phyloP scores from a whole-genome alignment of 1,140 invertebrate genomes.

The Drosophila melanica region DNA sequence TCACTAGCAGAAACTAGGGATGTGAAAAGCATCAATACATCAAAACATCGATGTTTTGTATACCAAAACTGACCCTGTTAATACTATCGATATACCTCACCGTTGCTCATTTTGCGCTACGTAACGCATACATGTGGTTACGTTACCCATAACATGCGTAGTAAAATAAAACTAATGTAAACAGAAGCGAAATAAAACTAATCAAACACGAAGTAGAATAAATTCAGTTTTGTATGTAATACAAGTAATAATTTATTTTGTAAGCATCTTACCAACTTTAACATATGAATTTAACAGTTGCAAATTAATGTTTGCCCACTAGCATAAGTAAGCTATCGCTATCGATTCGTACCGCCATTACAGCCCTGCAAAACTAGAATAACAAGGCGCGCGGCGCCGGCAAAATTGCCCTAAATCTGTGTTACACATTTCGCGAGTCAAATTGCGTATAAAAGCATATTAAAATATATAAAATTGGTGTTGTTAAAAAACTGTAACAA shows the following conservation, averaged over 20 bases:
- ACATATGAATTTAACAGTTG: not conserved
- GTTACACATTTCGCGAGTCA: not conserved
- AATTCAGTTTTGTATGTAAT: too few relatives aligned
- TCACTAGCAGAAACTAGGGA: slow-evolving; percentile 48
- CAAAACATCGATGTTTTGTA: slow-evolving; percentile 1
- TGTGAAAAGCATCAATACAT: slow-evolving; percentile 17
- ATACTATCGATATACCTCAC: slow-evolving; percentile 17
- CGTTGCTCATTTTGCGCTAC: slow-evolving; percentile 11
- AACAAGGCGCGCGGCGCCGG: slow-evolving; percentile 39
- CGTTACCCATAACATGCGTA: not conserved
- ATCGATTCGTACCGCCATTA: slow-evolving; percentile 3
- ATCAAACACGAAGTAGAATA: not conserved
- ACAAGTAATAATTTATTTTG: too few relatives aligned
- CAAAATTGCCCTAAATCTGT: not conserved
- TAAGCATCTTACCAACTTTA: not conserved
- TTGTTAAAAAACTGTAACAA: not conserved
- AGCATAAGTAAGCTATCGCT: not conserved
- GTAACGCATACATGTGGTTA: slow-evolving; percentile 4
- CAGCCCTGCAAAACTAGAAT: slow-evolving; percentile 9
- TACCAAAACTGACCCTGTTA: not conserved
- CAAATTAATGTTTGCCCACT: not conserved
- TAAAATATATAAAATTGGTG: not conserved
- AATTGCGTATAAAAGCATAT: not conserved
- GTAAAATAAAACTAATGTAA: not conserved
- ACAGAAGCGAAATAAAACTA: not conserved